These are phyloP conservation scores for Drosophila orosa DNA, from an alignment of 1,140 invertebrate species.

Conservation along the genomic window DNA sequence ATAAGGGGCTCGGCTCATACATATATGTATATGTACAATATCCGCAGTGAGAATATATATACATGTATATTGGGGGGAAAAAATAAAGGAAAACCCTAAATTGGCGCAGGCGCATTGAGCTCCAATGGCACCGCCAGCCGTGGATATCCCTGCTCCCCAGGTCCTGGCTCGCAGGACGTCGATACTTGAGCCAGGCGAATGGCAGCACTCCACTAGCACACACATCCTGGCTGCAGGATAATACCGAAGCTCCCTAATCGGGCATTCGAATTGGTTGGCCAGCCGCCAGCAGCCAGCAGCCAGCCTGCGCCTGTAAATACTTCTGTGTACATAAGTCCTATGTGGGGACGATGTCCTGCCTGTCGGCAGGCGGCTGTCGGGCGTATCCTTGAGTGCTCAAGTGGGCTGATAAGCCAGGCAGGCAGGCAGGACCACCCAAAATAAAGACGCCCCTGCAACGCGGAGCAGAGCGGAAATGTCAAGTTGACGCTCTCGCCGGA, in stretches of 20 bases:
- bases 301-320: slow-evolving; percentile 26
- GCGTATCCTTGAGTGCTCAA: slow-evolving; percentile 41
- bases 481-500: slow-evolving; percentile 83
- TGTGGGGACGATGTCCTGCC: slow-evolving; percentile 35
- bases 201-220: slow-evolving; percentile 68
- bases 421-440: slow-evolving; percentile 43
- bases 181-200: slow-evolving; percentile 80
- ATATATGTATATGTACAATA: slow-evolving; percentile 21
- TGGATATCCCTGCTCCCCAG: slow-evolving; percentile 27
- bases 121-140: slow-evolving; percentile 74
- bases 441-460: slow-evolving; percentile 25
- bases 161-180: slow-evolving; percentile 28
- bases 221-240: slow-evolving; percentile 65
- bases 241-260: slow-evolving; percentile 61
- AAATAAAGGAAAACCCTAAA: slow-evolving; percentile 68
- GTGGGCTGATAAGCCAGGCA: slow-evolving; percentile 50
- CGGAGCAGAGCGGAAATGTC: slow-evolving; percentile 72
- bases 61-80: slow-evolving; percentile 28
- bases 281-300: slow-evolving; percentile 12
- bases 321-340: slow-evolving; percentile 20
- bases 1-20: slow-evolving; percentile 26
- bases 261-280: slow-evolving; percentile 50
- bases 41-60: slow-evolving; percentile 23
- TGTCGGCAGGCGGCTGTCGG: slow-evolving; percentile 30
- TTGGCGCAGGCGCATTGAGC: slow-evolving; percentile 75